Conservation (phyloP, 2,113 vertebrate species). For the Erythrolamprus reginae region DNA sequence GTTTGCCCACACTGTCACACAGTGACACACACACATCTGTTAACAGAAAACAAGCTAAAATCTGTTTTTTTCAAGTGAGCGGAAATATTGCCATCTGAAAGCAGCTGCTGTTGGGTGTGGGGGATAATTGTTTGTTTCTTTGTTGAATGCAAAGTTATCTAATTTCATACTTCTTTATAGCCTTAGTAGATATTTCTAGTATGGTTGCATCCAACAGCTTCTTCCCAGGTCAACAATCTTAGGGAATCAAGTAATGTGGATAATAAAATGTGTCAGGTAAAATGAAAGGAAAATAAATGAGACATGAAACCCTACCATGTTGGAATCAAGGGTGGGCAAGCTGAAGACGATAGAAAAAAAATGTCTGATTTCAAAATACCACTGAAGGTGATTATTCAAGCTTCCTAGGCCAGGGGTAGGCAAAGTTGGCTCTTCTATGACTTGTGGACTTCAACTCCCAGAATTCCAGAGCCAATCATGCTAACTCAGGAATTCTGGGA, state of each 20-base stretch:
- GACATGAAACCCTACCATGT: too few species aligned
- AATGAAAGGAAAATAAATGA: too few species aligned
- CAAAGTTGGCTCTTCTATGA: too few species aligned
- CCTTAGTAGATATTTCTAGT: not conserved
- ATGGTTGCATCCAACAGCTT: not conserved
- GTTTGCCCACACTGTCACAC: not conserved
- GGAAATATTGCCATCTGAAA: not conserved
- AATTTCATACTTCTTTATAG: not conserved
- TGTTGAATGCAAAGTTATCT: not conserved
- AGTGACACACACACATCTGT: not conserved
- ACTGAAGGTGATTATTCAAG: too few species aligned
- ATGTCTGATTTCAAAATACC: too few species aligned
- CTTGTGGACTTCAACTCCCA: too few species aligned
- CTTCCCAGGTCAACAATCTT: not conserved
- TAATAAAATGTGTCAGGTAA: too few species aligned
- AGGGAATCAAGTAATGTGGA: not conserved
- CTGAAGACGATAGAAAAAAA: too few species aligned
- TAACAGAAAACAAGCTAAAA: not conserved
- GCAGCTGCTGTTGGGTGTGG: not conserved
- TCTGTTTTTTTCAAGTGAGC: not conserved
- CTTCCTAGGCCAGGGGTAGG: too few species aligned
- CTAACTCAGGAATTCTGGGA: too few species aligned
- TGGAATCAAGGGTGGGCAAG: too few species aligned
- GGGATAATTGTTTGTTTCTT: not conserved
- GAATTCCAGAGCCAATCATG: too few species aligned